Evolutionary conservation across 2,113 vertebrate genomes (phyloP).

Genomic region (Columba livia): DNA sequence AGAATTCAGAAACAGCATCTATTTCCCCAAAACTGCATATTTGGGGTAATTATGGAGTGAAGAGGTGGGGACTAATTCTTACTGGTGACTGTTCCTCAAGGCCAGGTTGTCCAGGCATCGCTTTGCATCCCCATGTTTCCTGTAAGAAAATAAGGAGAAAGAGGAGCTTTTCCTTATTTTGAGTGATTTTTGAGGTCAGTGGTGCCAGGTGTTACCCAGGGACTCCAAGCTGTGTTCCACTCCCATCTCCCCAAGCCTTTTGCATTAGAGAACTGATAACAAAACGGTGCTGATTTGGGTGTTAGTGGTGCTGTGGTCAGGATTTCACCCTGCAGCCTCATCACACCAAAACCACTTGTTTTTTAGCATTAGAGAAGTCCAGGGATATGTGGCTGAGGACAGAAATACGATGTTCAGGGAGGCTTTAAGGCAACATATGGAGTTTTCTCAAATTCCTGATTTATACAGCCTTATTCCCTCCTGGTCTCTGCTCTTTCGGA

Average conservation of each 20-base stretch:
- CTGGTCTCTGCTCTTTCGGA: neutral
- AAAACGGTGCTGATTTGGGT: neutral
- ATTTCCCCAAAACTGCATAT: neutral
- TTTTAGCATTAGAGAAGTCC: neutral
- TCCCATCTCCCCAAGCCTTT: neutral
- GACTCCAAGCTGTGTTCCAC: neutral
- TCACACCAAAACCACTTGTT: neutral
- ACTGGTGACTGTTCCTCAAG: neutral
- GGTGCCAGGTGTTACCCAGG: neutral
- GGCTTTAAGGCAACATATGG: neutral
- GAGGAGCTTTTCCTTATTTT: neutral
- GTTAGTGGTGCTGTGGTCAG: neutral
- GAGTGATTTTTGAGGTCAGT: neutral
- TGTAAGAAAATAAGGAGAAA: neutral
- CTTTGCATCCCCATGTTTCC: neutral
- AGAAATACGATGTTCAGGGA: neutral
- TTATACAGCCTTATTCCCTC: neutral
- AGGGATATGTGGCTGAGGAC: neutral
- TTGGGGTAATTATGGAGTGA: neutral
- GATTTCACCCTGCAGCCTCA: neutral
- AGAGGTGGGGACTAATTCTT: neutral
- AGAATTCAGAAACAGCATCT: neutral
- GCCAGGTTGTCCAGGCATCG: neutral
- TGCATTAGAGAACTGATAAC: neutral
- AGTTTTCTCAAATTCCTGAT: neutral